Percentiles rank a stretch among this genome's conserved stretches.
Conservation (phyloP, 2,888 invertebrate species). For the Rhagonycha fulva region DNA sequence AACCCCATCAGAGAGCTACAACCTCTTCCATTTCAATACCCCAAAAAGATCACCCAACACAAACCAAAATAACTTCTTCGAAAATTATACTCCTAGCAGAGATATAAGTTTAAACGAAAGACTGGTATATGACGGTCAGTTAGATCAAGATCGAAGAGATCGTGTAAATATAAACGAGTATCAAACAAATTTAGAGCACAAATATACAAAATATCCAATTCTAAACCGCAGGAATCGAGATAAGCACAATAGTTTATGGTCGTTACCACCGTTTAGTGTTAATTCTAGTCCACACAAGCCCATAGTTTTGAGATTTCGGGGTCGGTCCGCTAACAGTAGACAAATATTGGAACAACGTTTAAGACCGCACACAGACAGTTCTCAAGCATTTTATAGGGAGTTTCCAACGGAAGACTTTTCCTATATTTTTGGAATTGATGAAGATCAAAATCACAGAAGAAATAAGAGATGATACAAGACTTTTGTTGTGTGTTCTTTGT, state of each 20-base stretch:
- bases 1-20: not conserved
- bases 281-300: constrained; percentile 43
- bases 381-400: constrained; percentile 42
- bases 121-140: not conserved
- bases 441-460: constrained; percentile 22
- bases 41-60: not conserved
- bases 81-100: not conserved
- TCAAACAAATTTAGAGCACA: constrained; percentile 8
- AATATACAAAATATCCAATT: not conserved
- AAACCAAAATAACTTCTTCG: not conserved
- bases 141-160: constrained; percentile 4
- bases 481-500: constrained; percentile 10
- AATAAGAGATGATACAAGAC: constrained; percentile 23
- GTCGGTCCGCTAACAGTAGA: constrained; percentile 36
- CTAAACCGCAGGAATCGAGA: constrained; percentile 43
- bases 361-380: constrained; percentile 24
- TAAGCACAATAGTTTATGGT: constrained; percentile 40
- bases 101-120: not conserved
- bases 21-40: not conserved
- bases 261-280: constrained; percentile 41
- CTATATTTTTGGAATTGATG: constrained; percentile 45
- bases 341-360: constrained; percentile 20
- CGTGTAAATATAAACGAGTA: constrained; percentile 15
- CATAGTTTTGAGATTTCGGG: constrained; percentile 47
- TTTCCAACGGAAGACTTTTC: constrained; percentile 46